A percentile compares a stretch with the other conserved stretches of the same genome.
Evolutionary conservation across 2,888 invertebrate genomes (phyloP).

Genomic region (Scaptomyza polygonia): DNA sequence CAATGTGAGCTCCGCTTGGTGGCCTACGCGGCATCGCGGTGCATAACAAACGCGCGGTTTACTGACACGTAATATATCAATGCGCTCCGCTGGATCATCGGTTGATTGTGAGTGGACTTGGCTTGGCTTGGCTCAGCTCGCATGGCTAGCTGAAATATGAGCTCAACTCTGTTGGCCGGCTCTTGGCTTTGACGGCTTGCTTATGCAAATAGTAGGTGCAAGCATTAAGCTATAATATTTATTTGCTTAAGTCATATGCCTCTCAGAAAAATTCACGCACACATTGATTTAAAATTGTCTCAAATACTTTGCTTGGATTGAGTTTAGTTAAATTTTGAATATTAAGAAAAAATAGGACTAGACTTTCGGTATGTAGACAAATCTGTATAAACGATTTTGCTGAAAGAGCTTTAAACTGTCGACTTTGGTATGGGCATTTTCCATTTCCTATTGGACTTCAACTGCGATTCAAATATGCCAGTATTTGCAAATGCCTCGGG

Average conservation of each 20-base stretch:
- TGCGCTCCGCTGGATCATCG: conserved; percentile 43
- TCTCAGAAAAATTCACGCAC: conserved; percentile 15
- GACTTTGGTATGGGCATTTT: conserved; percentile 21
- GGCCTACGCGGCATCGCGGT: conserved; percentile 13
- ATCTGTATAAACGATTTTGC: neutral
- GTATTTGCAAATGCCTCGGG: conserved; percentile 58
- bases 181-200: conserved; percentile 24
- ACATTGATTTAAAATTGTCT: neutral
- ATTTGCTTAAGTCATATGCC: conserved; percentile 61
- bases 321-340: too few species aligned
- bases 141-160: conserved; percentile 59
- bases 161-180: conserved; percentile 18
- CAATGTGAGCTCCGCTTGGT: conserved; percentile 41
- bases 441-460: conserved; percentile 48
- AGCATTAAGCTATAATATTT: conserved; percentile 64
- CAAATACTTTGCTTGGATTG: too few species aligned
- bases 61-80: conserved; percentile 78
- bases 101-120: conserved; percentile 11
- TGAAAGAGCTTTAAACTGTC: conserved; percentile 24
- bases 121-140: too few species aligned
- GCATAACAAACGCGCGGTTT: conserved; percentile 43
- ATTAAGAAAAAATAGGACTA: too few species aligned
- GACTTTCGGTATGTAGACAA: too few species aligned
- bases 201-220: conserved; percentile 61
- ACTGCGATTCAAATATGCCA: conserved; percentile 68